Percentiles rank a stretch among this genome's conserved stretches.
Conservation (phyloP, 1,140 invertebrate species). For the Bradysia coprophila region DNA sequence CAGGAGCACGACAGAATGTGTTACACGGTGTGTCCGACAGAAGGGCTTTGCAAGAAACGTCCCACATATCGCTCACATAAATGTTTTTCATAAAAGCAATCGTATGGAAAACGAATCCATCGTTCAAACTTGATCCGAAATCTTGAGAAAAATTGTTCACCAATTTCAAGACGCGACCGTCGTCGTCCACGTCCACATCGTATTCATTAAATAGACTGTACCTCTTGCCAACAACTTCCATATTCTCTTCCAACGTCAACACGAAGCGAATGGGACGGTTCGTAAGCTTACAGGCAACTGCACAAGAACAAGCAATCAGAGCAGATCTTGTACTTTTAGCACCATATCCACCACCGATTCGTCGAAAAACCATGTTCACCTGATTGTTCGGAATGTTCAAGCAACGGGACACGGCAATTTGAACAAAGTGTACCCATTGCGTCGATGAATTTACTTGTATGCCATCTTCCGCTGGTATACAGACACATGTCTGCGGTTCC, state of each 20-base stretch:
- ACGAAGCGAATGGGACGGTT: constrained; percentile 43
- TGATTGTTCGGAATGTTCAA: constrained; percentile 31
- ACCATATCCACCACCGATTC: constrained; percentile 55
- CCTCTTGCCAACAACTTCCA: constrained; percentile 41
- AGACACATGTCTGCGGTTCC: constrained; percentile 44
- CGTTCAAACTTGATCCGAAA: constrained; percentile 37
- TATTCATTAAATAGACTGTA: constrained; percentile 28
- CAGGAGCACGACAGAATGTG: constrained; percentile 38
- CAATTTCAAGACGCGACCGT: constrained; percentile 48
- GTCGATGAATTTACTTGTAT: constrained; percentile 36
- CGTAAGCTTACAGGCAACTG: constrained; percentile 37
- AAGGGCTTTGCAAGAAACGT: neutral
- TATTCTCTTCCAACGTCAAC: constrained; percentile 42
- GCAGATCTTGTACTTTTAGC: constrained; percentile 38
- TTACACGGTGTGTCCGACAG: constrained; percentile 39
- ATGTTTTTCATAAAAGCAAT: constrained; percentile 30
- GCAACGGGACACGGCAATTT: constrained; percentile 35
- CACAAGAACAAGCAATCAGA: constrained; percentile 34
- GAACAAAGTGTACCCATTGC: constrained; percentile 48
- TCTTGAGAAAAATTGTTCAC: constrained; percentile 42
- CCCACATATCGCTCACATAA: constrained; percentile 27
- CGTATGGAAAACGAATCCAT: constrained; percentile 23
- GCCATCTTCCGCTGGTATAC: constrained; percentile 35
- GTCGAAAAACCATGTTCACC: constrained; percentile 38
- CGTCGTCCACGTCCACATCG: constrained; percentile 36